These are phyloP conservation scores for Cacatua alba DNA, from an alignment of 2,113 vertebrate genomes.

Conservation along the genomic window DNA sequence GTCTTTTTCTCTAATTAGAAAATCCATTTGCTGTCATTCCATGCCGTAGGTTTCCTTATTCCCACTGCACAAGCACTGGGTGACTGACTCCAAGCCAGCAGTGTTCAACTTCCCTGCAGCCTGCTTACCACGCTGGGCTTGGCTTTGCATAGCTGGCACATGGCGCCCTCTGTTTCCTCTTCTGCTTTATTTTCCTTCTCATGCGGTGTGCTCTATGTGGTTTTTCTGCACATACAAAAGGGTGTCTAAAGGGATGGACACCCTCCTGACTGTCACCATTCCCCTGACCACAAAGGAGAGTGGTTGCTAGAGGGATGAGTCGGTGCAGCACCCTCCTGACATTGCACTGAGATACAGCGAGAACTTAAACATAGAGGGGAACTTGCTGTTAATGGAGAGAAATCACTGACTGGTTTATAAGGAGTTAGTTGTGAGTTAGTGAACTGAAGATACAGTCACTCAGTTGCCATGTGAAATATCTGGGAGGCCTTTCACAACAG, in stretches of 20 bases:
- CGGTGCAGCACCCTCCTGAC: background rate
- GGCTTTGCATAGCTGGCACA: background rate
- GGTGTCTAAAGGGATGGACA: background rate
- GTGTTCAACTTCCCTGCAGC: background rate
- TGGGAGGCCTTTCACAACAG: background rate
- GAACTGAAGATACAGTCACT: background rate
- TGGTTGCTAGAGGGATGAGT: accelerated
- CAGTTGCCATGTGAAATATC: accelerated
- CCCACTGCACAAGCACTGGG: accelerated
- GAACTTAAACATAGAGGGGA: background rate
- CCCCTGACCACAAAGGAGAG: background rate
- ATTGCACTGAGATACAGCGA: accelerated
- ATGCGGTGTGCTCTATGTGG: accelerated
- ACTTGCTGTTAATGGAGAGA: background rate
- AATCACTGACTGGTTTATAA: background rate
- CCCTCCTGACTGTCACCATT: background rate
- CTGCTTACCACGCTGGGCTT: background rate
- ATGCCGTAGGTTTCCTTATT: background rate
- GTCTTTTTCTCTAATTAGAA: background rate
- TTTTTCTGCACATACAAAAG: background rate
- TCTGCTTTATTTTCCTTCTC: background rate
- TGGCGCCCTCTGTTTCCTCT: background rate
- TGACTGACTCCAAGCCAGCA: background rate
- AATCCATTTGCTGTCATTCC: background rate
- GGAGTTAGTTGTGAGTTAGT: background rate